Percentiles rank a stretch among this genome's conserved stretches.
These are phyloP conservation scores for Tragelaphus strepsiceros DNA, from an alignment of 2,113 vertebrate genomes.

Conservation along the genomic window DNA sequence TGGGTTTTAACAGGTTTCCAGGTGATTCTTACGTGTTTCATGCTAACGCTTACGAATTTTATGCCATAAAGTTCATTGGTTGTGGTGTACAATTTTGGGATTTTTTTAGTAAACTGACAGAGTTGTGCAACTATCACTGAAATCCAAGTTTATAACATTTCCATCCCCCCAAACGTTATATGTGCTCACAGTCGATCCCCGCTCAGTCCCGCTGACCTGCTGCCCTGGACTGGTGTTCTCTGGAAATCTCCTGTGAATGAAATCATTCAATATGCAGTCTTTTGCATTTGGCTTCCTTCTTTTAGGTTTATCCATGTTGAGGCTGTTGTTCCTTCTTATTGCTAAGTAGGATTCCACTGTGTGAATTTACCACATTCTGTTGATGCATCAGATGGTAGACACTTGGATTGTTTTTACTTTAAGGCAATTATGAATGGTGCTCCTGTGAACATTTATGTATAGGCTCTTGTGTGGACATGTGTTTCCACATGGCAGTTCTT, in stretches of 20 bases:
- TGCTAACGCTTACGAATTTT: background rate
- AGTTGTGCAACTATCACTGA: background rate
- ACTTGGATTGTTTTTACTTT: background rate
- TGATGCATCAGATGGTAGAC: background rate
- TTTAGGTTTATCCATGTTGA: background rate
- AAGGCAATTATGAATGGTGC: background rate
- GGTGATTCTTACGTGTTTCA: background rate
- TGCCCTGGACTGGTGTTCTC: background rate
- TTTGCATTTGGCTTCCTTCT: background rate
- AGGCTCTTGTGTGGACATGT: background rate
- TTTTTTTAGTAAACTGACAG: background rate
- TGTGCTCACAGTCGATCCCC: background rate
- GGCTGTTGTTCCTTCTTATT: background rate
- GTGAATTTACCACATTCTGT: background rate
- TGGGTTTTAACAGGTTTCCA: background rate
- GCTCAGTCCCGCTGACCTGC: background rate
- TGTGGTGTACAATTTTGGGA: background rate
- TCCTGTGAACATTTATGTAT: background rate
- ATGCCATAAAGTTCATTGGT: background rate
- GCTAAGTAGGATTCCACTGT: background rate
- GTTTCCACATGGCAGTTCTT: background rate
- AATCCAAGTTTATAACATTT: constrained; percentile 1
- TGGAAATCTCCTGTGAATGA: background rate
- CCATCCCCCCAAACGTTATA: background rate
- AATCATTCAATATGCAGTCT: background rate